Base-by-base conservation (phyloP, 1,140 invertebrate genomes). In the Pseudobourletiella spinata region DNA sequence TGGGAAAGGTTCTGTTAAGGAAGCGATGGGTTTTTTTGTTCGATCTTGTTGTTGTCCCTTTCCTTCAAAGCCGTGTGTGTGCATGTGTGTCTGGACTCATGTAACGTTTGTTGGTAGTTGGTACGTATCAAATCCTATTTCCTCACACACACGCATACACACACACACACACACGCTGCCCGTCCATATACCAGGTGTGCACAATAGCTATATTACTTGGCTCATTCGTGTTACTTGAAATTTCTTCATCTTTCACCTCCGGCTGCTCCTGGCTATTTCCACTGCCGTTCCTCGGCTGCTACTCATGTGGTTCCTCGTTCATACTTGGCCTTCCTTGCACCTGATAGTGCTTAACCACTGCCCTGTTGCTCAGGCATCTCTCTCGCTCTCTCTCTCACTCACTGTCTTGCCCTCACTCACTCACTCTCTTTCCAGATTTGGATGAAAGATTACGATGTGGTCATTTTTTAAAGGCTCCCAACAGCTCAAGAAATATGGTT, bases 401-500 rank as follows among this genome's bases (percentile, higher is more conserved):
- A 39, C 32, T 39, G 32, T 39, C 32, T 39, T 8, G 8, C n/a
- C 32, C 32, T 39, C 32, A n/a, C n/a, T 11, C 32, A n/a, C 8
- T n/a, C 8, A 39, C 32, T 39, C 32, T 39, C 32, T n/a, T 39
- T 8, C 8, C 32, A 11, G 32, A 8, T 39, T 8, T 39, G 32
- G 52, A 30, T 6, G 22, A 32, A 32, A 55, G 52, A 55, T 55
- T 55, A 55, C 43, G 59, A 60, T 60, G 59, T 61, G 59, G 59
- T 61, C 59, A 61, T 61, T 61, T 61, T 61, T 61, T 61, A 61
- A 60, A 54, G 48, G 50, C 59, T 54, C 22, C 32, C 51, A 42
- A 42, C 30, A 25, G n/a, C 16, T 50, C 30, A 59, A 50, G 46
- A 44, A 57, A 26, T 39, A 42, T 20, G 24, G 24, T 25, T 20